phyloP scores from a whole-genome alignment of 2,888 invertebrate species.

The Chrysolina americana region DNA sequence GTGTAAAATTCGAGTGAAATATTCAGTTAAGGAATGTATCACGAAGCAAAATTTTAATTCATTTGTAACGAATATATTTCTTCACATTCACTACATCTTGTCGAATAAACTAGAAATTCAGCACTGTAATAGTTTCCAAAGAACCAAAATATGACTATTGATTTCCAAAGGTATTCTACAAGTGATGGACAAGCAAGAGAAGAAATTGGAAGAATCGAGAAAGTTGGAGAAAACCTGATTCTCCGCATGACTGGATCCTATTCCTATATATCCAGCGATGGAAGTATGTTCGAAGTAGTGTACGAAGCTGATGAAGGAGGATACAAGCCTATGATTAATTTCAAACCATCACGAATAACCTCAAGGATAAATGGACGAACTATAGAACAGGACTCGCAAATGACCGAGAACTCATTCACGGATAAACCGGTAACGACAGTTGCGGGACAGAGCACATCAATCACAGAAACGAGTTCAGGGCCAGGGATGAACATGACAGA shows the following conservation, averaged over 20 bases:
- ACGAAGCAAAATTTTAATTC: too few species aligned
- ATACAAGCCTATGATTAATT: constrained; percentile 15
- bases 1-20: too few species aligned
- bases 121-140: too few species aligned
- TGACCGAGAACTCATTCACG: neutral
- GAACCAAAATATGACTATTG: neutral
- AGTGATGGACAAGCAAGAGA: constrained; percentile 39
- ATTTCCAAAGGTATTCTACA: constrained; percentile 53
- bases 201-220: constrained; percentile 53
- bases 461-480: neutral
- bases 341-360: neutral
- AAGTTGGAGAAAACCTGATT: constrained; percentile 49
- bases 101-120: too few species aligned
- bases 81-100: too few species aligned
- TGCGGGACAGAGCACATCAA: neutral
- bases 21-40: too few species aligned
- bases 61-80: too few species aligned
- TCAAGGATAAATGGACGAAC: neutral
- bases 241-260: constrained; percentile 66
- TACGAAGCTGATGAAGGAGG: constrained; percentile 71
- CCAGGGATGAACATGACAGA: too few species aligned
- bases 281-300: constrained; percentile 65
- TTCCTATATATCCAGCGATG: constrained; percentile 69
- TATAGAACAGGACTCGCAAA: neutral
- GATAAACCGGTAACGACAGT: neutral